These are phyloP conservation scores for Bombus soroeensis DNA, from an alignment of 1,140 invertebrate genomes.

Conservation along the genomic window DNA sequence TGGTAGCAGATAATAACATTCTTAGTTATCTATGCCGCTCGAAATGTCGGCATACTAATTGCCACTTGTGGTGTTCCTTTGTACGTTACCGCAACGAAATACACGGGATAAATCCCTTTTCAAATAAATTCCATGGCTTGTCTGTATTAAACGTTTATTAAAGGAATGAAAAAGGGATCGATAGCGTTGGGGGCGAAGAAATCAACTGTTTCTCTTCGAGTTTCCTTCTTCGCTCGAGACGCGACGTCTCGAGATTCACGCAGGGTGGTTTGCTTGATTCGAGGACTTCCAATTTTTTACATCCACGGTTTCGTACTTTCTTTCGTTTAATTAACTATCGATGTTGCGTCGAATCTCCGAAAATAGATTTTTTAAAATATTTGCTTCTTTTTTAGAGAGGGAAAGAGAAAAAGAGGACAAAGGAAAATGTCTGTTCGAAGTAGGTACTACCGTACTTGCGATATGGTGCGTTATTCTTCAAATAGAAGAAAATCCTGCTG, in stretches of 20 bases:
- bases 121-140: conserved; percentile 19
- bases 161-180: conserved; percentile 2
- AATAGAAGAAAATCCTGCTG: too few species aligned
- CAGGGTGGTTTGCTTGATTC: neutral
- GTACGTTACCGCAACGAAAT: neutral
- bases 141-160: conserved; percentile 24
- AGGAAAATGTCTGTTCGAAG: neutral
- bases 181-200: neutral
- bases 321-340: neutral
- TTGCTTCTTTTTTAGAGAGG: neutral
- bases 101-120: conserved; percentile 1
- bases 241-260: neutral
- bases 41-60: conserved; percentile 58
- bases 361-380: neutral
- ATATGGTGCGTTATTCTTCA: too few species aligned
- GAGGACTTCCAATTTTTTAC: neutral
- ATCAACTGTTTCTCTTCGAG: neutral
- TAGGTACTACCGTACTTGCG: neutral
- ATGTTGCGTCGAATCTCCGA: neutral
- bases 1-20: conserved; percentile 51
- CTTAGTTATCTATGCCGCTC: conserved; percentile 45
- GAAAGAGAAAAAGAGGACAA: neutral
- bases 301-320: neutral
- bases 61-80: conserved; percentile 46
- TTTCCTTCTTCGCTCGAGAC: neutral